Percentiles rank a stretch among this genome's conserved stretches.
phyloP scores from a whole-genome alignment of 2,888 invertebrate genomes.

The Synanthedon vespiformis region DNA sequence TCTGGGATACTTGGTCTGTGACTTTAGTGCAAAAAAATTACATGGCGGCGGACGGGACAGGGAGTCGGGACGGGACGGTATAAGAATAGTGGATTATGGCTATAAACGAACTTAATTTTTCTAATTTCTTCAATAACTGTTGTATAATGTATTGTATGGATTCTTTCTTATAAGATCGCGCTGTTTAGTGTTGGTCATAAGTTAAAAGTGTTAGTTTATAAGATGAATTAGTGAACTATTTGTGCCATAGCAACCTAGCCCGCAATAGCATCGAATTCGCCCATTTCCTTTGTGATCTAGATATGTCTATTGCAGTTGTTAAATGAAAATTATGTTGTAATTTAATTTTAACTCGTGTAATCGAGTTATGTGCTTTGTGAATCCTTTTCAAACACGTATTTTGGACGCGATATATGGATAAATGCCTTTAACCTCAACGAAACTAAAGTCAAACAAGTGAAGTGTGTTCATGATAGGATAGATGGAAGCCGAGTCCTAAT shows the following conservation, averaged over 20 bases:
- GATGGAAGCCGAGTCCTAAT: not conserved
- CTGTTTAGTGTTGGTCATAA: no score
- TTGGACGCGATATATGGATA: not conserved
- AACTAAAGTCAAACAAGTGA: slow-evolving; percentile 19
- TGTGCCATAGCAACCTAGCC: not conserved
- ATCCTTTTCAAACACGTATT: not conserved
- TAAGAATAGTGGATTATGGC: no score
- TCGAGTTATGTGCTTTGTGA: slow-evolving; percentile 8
- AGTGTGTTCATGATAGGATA: not conserved
- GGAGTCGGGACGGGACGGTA: no score
- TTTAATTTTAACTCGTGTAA: slow-evolving; percentile 18
- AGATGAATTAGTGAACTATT: not conserved
- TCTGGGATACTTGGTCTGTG: no score
- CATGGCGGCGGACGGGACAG: no score
- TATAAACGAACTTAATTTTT: slow-evolving; percentile 4
- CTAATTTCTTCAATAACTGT: slow-evolving; percentile 3
- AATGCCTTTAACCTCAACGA: slow-evolving; percentile 21
- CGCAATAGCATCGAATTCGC: slow-evolving; percentile 27
- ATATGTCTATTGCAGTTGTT: slow-evolving; percentile 12
- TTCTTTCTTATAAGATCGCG: no score
- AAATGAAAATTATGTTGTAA: slow-evolving; percentile 1
- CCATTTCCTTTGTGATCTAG: slow-evolving; percentile 65
- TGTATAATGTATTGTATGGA: slow-evolving; percentile 1
- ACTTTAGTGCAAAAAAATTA: no score
- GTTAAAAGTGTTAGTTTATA: not conserved